Evolutionary conservation across 2,888 invertebrate genomes (phyloP).

Genomic region (Lymantria dispar): DNA sequence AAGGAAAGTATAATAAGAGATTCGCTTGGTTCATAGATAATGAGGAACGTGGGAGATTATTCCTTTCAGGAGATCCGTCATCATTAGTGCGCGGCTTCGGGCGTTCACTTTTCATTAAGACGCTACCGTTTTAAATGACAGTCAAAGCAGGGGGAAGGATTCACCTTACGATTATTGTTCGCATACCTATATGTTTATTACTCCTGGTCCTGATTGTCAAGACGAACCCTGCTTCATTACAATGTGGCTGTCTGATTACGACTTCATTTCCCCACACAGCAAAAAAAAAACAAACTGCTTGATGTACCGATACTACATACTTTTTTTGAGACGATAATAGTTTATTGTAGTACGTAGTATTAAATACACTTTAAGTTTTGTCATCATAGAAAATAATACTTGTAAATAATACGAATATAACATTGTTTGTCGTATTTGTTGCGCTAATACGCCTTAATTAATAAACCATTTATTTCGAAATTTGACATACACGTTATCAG

Average conservation of each 20-base stretch:
- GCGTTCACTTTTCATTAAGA: conserved; percentile 73
- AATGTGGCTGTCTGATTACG: conserved; percentile 19
- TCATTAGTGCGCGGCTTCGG: conserved; percentile 71
- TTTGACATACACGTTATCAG: too few relatives aligned
- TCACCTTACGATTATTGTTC: conserved; percentile 38
- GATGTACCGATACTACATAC: too few relatives aligned
- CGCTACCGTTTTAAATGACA: conserved; percentile 64
- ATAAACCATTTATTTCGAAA: too few relatives aligned
- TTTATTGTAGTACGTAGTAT: too few relatives aligned
- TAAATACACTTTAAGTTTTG: too few relatives aligned
- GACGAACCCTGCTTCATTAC: conserved; percentile 11
- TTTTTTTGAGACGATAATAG: too few relatives aligned
- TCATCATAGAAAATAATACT: too few relatives aligned
- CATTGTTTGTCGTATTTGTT: too few relatives aligned
- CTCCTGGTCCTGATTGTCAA: conserved; percentile 17
- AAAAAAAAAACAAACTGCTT: background rate
- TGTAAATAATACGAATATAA: too few relatives aligned
- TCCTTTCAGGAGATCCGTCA: conserved; percentile 73
- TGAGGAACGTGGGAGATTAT: conserved; percentile 60
- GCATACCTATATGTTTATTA: conserved; percentile 7
- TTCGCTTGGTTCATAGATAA: conserved; percentile 64
- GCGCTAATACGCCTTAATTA: too few relatives aligned
- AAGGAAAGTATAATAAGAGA: conserved; percentile 54
- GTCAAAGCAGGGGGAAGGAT: conserved; percentile 44
- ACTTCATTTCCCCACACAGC: conserved; percentile 20